A percentile compares a stretch with the other conserved stretches of the same genome.
phyloP scores from a whole-genome alignment of 2,797 vertebrate species.

The Xenentodon cancila region DNA sequence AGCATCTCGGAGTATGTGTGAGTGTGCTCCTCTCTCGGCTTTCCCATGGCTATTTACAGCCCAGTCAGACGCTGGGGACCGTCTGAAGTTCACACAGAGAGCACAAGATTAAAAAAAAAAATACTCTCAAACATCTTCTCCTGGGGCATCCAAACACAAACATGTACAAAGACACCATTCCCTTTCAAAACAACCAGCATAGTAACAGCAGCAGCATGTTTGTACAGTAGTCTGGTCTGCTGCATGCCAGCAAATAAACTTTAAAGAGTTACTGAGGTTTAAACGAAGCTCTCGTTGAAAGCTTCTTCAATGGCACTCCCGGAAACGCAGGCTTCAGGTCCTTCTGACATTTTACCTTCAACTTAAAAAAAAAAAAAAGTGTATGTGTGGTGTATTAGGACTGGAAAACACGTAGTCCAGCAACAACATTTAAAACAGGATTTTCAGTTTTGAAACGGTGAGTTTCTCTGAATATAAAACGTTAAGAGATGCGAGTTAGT shows the following conservation, averaged over 20 bases:
- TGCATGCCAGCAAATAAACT: neutral
- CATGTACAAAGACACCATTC: constrained; percentile 9
- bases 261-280: neutral
- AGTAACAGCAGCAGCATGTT: constrained; percentile 1
- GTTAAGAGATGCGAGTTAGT: constrained; percentile 12
- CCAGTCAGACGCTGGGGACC: constrained; percentile 54
- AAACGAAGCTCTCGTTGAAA: neutral
- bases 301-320: too few relatives aligned
- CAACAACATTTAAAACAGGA: neutral
- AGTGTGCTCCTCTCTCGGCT: constrained; percentile 28
- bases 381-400: neutral
- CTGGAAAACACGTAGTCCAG: neutral
- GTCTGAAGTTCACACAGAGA: constrained; percentile 54
- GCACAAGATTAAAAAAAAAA: constrained; percentile 5
- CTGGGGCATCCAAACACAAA: constrained; percentile 8
- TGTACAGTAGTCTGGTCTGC: neutral
- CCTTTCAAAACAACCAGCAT: neutral
- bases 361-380: too few relatives aligned
- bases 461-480: too few relatives aligned
- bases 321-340: too few relatives aligned
- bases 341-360: too few relatives aligned
- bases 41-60: constrained; percentile 75
- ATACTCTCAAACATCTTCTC: constrained; percentile 10
- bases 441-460: neutral
- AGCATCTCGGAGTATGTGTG: constrained; percentile 22